Percentiles rank a stretch among this genome's conserved stretches.
Evolutionary conservation across 2,797 vertebrate genomes (phyloP).

Genomic region (Rhinatrema bivittatum): DNA sequence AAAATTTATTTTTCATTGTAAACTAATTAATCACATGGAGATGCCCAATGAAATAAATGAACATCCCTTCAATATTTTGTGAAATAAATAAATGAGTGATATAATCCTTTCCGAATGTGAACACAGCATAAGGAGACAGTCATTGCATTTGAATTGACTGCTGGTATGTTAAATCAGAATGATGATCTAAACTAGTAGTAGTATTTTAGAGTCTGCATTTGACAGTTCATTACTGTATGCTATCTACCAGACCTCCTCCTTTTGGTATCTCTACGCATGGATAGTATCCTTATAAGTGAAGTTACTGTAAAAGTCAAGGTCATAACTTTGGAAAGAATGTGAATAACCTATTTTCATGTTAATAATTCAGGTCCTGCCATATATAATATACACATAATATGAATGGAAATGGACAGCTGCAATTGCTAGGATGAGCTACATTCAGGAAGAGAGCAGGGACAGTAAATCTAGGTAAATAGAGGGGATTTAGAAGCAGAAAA

Average conservation of each 20-base stretch:
- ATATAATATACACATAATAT: too few species aligned
- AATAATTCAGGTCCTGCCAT: conserved; percentile 20
- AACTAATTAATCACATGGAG: too few species aligned
- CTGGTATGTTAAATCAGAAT: conserved; percentile 40
- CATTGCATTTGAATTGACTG: conserved; percentile 46
- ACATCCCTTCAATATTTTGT: conserved; percentile 34
- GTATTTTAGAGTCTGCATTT: conserved; percentile 39
- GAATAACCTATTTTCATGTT: conserved; percentile 18
- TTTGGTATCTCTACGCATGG: conserved; percentile 20
- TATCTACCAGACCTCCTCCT: conserved; percentile 19
- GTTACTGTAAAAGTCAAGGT: conserved; percentile 31
- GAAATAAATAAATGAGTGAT: conserved; percentile 45
- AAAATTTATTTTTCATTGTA: too few species aligned
- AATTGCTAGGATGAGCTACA: too few species aligned
- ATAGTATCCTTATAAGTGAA: conserved; percentile 26
- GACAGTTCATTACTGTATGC: conserved; percentile 39
- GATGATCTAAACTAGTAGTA: conserved; percentile 29
- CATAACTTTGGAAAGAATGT: conserved; percentile 22
- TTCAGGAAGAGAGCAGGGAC: too few species aligned
- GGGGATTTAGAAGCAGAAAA: too few species aligned
- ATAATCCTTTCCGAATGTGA: conserved; percentile 15
- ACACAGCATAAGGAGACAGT: conserved; percentile 22
- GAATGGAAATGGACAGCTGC: too few species aligned
- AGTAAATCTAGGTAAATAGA: too few species aligned
- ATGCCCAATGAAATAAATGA: too few species aligned